Base-by-base conservation (phyloP, 2,113 vertebrate species). In the Cochlearius cochlearius region DNA sequence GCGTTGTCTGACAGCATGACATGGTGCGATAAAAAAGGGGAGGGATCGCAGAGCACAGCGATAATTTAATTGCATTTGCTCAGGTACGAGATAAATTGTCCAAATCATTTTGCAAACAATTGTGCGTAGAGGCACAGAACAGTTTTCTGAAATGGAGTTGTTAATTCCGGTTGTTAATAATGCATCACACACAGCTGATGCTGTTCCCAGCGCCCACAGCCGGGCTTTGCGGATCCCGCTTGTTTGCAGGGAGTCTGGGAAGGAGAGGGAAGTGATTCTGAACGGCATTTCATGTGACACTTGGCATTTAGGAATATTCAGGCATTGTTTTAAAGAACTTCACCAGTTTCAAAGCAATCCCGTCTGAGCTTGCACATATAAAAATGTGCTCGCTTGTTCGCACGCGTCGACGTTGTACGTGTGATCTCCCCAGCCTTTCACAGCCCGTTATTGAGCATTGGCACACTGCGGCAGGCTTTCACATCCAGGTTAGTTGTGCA, bases 321-420 rank as follows among this genome's bases (percentile, higher is more conserved):
- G 39, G 63, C n/a, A 9, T 29, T 32, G 12, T 62, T 83, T 72
- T 43, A 50, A 49, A 79, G 64, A 22, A 14, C 29, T 63, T 63
- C 21, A 47, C 2, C 1, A 11, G 22, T 80, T 94, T 64, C 79
- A 83, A 52, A 80, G 63, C 36, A 52, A 38, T 79, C 12, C 39
- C 5, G 3, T 9, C 41, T 3, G 7, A 55, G 66, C 36, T 2
- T 34, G 17, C 10, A 3, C 2, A 26, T 27, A 43, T 29, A 19
- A 63, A 72, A 69, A 63, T 23, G 12, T 45, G 63, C 17, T 88
- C 19, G 11, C 75, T 47, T 85, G 21, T 77, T 84, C 14, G 2
- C 34, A 34, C 1, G 3, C 0, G 1, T 50, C 3, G 2, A 8
- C 7, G 15, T 18, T 9, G 3, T 6, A 9, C 0, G 2, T 60